Base-by-base conservation (phyloP, 2,888 invertebrate species). In the Eristalis pertinax region DNA sequence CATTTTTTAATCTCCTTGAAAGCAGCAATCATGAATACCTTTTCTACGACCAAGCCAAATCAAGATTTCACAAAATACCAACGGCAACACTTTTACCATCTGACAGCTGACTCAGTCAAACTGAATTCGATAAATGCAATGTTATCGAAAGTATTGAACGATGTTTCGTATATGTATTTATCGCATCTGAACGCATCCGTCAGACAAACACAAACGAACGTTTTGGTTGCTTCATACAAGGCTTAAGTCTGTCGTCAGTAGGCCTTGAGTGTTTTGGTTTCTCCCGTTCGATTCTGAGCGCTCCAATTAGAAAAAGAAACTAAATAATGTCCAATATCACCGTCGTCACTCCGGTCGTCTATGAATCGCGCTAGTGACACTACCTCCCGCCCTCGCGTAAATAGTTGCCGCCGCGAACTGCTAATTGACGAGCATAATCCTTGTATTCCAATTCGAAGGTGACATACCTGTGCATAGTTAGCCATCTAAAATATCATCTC, bases 201-300 rank as follows among this genome's bases (percentile, higher is more conserved):
- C 87, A 85, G 77, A 81, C 83, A 64, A 78, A 64, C 69, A 86
- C 79, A 76, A 68, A 67, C 26, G 58, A 87, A 83, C 26, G 62
- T 26, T 32, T 35, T 62, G 75, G 67, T 87, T 73, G 78, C 75
- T 78, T 78, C 83, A 86, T 86, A 82, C 83, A 82, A 82, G 86
- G 77, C 68, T 82, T 74, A 83, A 77, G 64, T 87, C 72, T 75
- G 79, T 87, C 79, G 83, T 79, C 79, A 87, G 83, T 87, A 76
- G 83, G 83, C 87, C 87, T 87, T 83, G 83, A 87, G 87, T 87
- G 87, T 87, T 86, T 87, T 83, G 75, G 67, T 75, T 86, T 86
- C 75, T 81, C 78, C 81, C 64, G 80, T 82, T 69, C 60, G 78
- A 82, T 82, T 85, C 69, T 78, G 64, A 77, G 74, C 85, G 85